Evolutionary conservation across 37 sponge, comb jelly and placozoan species (phyloP).

Genomic region (Cladorhizidae sp.): DNA sequence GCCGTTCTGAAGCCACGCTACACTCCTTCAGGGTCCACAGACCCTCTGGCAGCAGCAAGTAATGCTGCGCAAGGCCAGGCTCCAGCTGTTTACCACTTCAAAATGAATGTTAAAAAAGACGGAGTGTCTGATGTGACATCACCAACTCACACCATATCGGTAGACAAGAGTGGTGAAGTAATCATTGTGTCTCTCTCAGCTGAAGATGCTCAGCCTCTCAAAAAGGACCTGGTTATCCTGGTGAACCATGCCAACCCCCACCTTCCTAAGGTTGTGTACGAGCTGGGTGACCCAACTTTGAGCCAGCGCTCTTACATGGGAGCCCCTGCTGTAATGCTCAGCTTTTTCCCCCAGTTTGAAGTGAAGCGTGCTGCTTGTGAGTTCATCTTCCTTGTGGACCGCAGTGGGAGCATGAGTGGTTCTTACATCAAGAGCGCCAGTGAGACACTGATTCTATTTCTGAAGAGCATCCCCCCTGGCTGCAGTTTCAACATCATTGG

Average conservation of each 20-base stretch:
- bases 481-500: conserved; percentile 87
- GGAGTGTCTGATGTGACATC: conserved; percentile 42
- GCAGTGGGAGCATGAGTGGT: conserved; percentile 88
- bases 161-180: background rate
- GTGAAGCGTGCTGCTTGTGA: conserved; percentile 50
- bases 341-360: conserved; percentile 64
- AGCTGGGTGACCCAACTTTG: conserved; percentile 16
- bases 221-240: conserved; percentile 64
- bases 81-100: conserved; percentile 45
- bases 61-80: background rate
- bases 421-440: conserved; percentile 62
- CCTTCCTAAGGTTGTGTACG: conserved; percentile 47
- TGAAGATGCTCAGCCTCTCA: conserved; percentile 17
- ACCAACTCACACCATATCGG: conserved; percentile 54
- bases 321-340: conserved; percentile 64
- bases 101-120: conserved; percentile 7
- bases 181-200: background rate
- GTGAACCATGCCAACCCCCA: conserved; percentile 51
- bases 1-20: no score
- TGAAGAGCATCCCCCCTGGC: conserved; percentile 81
- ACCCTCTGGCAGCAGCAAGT: background rate
- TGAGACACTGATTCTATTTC: conserved; percentile 80
- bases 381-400: conserved; percentile 80
- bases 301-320: conserved; percentile 39
- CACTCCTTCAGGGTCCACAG: conserved; percentile 30